Percentiles rank a stretch among this genome's conserved stretches.
Conservation (phyloP, 2,888 invertebrate genomes). For the Pandemis corylana region DNA sequence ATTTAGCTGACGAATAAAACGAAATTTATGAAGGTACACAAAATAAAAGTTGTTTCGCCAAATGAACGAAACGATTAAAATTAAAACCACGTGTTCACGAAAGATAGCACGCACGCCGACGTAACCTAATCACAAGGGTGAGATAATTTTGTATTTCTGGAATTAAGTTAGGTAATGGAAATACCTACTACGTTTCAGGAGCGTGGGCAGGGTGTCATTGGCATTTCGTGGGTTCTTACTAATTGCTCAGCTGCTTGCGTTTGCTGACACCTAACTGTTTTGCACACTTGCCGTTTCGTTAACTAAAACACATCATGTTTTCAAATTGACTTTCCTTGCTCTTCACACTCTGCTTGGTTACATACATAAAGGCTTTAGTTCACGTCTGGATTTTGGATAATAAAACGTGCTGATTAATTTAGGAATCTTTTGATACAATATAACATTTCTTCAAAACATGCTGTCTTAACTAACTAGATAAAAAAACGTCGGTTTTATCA, state of each 20-base stretch:
- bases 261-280: slow-evolving; percentile 32
- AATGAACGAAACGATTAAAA: slow-evolving; percentile 1
- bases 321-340: slow-evolving; percentile 3
- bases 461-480: no score
- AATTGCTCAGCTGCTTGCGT: slow-evolving; percentile 31
- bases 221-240: slow-evolving; percentile 14
- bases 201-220: slow-evolving; percentile 28
- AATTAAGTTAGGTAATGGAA: slow-evolving; percentile 29
- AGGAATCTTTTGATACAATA: no score
- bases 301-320: slow-evolving; percentile 23
- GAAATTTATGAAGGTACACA: background rate
- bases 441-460: no score
- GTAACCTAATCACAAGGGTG: slow-evolving; percentile 1
- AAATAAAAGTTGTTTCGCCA: background rate
- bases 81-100: slow-evolving; percentile 17
- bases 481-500: background rate
- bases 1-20: background rate
- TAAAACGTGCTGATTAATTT: no score
- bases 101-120: slow-evolving; percentile 23
- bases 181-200: slow-evolving; percentile 10
- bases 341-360: background rate
- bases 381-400: no score
- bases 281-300: slow-evolving; percentile 23
- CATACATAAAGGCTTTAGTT: no score
- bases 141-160: slow-evolving; percentile 15